These are phyloP conservation scores for Noctilio leporinus DNA, from an alignment of 2,113 vertebrate species.

Conservation along the genomic window DNA sequence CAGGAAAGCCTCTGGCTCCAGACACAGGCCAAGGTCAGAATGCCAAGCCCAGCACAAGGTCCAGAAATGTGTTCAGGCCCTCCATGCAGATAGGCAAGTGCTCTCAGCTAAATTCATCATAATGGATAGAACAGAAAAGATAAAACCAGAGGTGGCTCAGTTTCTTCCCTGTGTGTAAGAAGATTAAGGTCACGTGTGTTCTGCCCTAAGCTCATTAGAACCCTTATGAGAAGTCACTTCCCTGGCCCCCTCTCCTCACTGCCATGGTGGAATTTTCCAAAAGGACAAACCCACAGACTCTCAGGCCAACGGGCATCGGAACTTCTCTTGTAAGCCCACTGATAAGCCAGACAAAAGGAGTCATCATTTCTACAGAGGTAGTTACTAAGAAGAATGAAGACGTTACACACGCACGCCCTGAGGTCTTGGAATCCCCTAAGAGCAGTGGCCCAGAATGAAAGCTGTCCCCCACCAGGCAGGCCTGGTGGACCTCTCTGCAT, in stretches of 20 bases:
- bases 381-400: background rate
- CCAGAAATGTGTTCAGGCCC: background rate
- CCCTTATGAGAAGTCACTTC: background rate
- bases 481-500: background rate
- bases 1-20: background rate
- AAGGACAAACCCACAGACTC: background rate
- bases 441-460: background rate
- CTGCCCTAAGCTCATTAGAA: background rate
- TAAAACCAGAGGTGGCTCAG: background rate
- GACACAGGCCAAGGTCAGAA: background rate
- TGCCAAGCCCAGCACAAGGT: background rate
- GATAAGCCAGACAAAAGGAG: background rate
- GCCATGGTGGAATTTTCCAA: background rate
- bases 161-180: background rate
- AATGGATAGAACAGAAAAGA: background rate
- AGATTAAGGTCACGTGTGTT: background rate
- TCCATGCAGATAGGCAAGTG: background rate
- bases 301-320: background rate
- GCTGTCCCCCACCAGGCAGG: background rate
- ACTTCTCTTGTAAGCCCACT: background rate
- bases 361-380: background rate
- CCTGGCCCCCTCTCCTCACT: background rate
- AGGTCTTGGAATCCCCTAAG: background rate
- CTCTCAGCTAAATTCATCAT: background rate
- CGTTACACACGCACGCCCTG: rapidly evolving